These are phyloP conservation scores for Nudaria mundana DNA, from an alignment of 2,888 invertebrate genomes.

Conservation along the genomic window DNA sequence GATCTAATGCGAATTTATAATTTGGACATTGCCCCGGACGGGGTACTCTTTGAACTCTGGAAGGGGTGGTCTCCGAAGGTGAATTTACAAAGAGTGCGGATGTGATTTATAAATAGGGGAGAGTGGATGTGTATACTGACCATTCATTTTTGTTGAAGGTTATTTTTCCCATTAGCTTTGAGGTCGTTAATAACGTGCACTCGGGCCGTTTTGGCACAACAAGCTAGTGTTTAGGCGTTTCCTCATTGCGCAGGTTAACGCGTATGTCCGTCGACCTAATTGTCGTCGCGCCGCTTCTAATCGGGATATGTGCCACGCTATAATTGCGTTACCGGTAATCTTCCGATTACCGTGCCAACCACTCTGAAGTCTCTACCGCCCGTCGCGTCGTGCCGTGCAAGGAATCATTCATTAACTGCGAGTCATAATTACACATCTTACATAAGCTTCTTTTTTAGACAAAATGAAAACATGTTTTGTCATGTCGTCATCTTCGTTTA, in stretches of 20 bases:
- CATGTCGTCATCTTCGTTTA: constrained; percentile 47
- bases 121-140: constrained; percentile 48
- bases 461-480: constrained; percentile 13
- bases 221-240: constrained; percentile 74
- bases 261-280: constrained; percentile 79
- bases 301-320: constrained; percentile 79
- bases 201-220: constrained; percentile 59
- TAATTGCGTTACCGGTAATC: constrained; percentile 68
- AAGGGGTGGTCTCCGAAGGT: constrained; percentile 60
- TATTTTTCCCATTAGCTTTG: constrained; percentile 57
- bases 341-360: constrained; percentile 24
- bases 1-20: constrained; percentile 82
- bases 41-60: constrained; percentile 75
- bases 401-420: neutral
- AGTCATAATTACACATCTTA: constrained; percentile 1
- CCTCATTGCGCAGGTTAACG: constrained; percentile 78
- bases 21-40: constrained; percentile 77
- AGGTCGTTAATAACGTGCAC: constrained; percentile 53
- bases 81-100: constrained; percentile 73
- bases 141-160: constrained; percentile 53
- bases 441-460: constrained; percentile 17
- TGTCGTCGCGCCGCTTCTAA: constrained; percentile 74
- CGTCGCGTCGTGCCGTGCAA: constrained; percentile 1
- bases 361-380: constrained; percentile 13
- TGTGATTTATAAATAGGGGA: constrained; percentile 74